phyloP scores from a whole-genome alignment of 1,140 invertebrate species.

The Epicauta chinensis region DNA sequence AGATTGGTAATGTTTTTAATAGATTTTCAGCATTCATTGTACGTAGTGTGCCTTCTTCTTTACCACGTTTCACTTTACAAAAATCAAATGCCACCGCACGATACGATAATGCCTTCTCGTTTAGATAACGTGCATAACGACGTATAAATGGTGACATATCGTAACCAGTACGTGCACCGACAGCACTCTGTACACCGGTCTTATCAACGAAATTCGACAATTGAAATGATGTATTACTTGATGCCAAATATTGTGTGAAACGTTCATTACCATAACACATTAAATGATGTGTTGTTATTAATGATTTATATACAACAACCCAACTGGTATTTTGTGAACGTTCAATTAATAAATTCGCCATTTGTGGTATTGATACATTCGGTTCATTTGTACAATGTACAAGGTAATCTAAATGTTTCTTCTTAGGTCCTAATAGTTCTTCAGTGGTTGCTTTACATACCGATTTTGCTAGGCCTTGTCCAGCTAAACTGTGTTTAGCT shows the following conservation, averaged over 20 bases:
- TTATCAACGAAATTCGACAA: conserved; percentile 97
- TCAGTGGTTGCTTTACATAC: conserved; percentile 99
- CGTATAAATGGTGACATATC: conserved; percentile 99
- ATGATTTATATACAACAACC: conserved; percentile 97
- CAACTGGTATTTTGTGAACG: conserved; percentile 95
- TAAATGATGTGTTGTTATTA: conserved; percentile 98
- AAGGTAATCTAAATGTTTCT: conserved; percentile 99
- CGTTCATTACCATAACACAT: conserved; percentile 99
- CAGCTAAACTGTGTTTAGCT: conserved; percentile 96
- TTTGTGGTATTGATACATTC: conserved; percentile 99
- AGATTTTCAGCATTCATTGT: conserved; percentile 98
- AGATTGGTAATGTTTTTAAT: conserved; percentile 91
- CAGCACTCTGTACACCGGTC: conserved; percentile 75
- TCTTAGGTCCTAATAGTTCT: conserved; percentile 99
- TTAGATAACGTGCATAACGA: conserved; percentile 97
- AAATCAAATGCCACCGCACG: conserved; percentile 98
- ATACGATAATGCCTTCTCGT: conserved; percentile 98
- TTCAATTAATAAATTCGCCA: conserved; percentile 97
- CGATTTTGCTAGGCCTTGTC: conserved; percentile 97
- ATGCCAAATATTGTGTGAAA: conserved; percentile 99
- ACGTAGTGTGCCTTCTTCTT: conserved; percentile 93
- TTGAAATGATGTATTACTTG: conserved; percentile 98
- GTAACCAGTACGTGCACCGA: conserved; percentile 70
- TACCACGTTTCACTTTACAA: conserved; percentile 98
- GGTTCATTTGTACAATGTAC: conserved; percentile 99